Evolutionary conservation across 2,113 vertebrate genomes (phyloP).

Genomic region (Esox niger): DNA sequence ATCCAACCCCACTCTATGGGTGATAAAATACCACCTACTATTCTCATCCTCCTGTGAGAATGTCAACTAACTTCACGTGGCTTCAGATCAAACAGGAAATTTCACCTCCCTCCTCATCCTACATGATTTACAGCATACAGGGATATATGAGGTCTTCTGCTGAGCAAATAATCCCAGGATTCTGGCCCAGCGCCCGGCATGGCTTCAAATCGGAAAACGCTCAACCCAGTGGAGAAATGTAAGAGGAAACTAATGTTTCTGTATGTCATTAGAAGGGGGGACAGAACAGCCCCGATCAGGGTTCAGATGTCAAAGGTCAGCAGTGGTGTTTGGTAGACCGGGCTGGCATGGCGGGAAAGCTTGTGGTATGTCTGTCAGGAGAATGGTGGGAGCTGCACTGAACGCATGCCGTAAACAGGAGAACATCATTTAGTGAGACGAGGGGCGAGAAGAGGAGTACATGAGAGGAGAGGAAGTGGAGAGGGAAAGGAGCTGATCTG

Average conservation of each 20-base stretch:
- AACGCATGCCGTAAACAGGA: neutral
- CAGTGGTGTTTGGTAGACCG: conserved; percentile 38
- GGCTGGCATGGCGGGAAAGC: conserved; percentile 49
- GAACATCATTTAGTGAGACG: neutral
- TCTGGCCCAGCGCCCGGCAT: conserved; percentile 48
- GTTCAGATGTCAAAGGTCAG: conserved; percentile 51
- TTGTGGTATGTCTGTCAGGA: conserved; percentile 35
- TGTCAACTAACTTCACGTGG: conserved; percentile 24
- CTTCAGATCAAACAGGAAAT: conserved; percentile 16
- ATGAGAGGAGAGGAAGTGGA: neutral
- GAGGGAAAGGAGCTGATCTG: neutral
- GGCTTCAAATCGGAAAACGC: conserved; percentile 46
- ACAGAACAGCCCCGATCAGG: conserved; percentile 41
- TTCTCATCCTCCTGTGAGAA: conserved; percentile 1
- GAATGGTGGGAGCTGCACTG: conserved; percentile 11
- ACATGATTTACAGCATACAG: conserved; percentile 34
- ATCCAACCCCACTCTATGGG: too few species aligned
- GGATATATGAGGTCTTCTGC: conserved; percentile 35
- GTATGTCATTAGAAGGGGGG: conserved; percentile 38
- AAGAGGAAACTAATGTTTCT: conserved; percentile 55
- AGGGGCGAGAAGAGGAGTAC: neutral
- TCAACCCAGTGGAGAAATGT: conserved; percentile 47
- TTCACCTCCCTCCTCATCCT: neutral
- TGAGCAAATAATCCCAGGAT: conserved; percentile 45
- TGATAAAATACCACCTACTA: too few species aligned